Evolutionary conservation across 2,113 vertebrate genomes (phyloP), one percentile per base, ranked within the genome.

Genomic region (Electrona antarctica): DNA sequence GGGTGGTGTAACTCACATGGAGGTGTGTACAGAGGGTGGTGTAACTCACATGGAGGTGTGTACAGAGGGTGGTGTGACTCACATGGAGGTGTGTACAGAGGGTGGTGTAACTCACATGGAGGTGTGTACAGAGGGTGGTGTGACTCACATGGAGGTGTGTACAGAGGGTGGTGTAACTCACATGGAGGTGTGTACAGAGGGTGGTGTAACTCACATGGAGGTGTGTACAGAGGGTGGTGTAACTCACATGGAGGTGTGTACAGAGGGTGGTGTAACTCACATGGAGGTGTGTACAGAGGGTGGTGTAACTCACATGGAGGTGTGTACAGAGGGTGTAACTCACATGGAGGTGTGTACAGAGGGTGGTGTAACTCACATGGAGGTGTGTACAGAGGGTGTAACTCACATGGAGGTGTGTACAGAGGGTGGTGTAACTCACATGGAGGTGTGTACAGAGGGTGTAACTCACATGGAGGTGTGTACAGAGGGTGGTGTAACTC

Each of bases 21-120:
- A 61, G 95, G 95, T 49, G 95, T 97, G 78, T 97, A 97, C 68
- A 97, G 94, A 71, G 95, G 95, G 73, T 96, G 95, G 87, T 97
- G 7, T 4, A 81, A 93, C 94, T 95, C 90, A 96, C 96, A 93
- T 66, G 96, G 95, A 61, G 95, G 95, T 49, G 95, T 97, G 78
- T 97, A 97, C 68, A 97, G 94, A 71, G 95, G 95, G 73, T 96
- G 95, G 87, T 97, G 7, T 4, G 80, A 93, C 94, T 95, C 90
- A 96, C 96, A 93, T 66, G 96, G 95, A 61, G 95, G 95, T 49
- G 95, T 97, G 78, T 97, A 97, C 68, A 97, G 94, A 71, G 95
- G 95, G 73, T 96, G 95, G 87, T 97, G 7, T 4, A 81, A 93
- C 94, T 95, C 90, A 96, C 96, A 93, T 66, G 96, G 95, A 61